A percentile compares a stretch with the other conserved stretches of the same genome.
Evolutionary conservation across 2,113 vertebrate species (phyloP).

Genomic region (Platichthys flesus): DNA sequence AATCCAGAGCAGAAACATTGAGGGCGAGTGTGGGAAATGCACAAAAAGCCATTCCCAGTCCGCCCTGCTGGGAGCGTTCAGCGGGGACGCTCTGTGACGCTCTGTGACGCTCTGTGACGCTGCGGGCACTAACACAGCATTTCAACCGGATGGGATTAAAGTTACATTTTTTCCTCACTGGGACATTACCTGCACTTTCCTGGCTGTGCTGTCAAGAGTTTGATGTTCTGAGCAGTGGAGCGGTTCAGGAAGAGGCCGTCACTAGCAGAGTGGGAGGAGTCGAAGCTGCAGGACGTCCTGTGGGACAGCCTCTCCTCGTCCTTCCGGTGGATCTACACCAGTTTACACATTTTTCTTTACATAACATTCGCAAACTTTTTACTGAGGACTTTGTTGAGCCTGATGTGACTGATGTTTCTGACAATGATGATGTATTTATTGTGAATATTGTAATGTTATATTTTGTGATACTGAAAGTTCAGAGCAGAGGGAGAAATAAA

Average conservation of each 20-base stretch:
- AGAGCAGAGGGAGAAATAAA: conserved; percentile 66
- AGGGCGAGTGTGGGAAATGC: conserved; percentile 34
- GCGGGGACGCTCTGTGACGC: background rate
- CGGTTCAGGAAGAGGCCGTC: background rate
- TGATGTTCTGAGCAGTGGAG: conserved; percentile 7
- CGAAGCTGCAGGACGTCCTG: too few relatives aligned
- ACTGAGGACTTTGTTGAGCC: background rate
- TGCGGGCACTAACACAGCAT: background rate
- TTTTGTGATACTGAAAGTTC: background rate
- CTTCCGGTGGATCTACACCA: conserved; percentile 9
- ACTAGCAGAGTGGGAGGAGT: background rate
- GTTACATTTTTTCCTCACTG: conserved; percentile 12
- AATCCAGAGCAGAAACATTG: conserved; percentile 47
- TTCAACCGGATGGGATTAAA: conserved; percentile 25
- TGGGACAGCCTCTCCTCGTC: background rate
- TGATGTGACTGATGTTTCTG: conserved; percentile 13
- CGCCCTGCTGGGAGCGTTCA: conserved; percentile 5
- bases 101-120: background rate
- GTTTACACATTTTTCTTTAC: conserved; percentile 44
- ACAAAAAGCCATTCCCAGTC: conserved; percentile 25
- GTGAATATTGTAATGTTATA: conserved; percentile 23
- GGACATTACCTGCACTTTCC: conserved; percentile 25
- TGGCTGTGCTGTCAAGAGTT: background rate
- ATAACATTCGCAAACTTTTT: background rate
- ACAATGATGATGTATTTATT: conserved; percentile 23